These are phyloP conservation scores for Drosophila flavopinicola DNA, from an alignment of 2,888 invertebrate species.

Conservation along the genomic window DNA sequence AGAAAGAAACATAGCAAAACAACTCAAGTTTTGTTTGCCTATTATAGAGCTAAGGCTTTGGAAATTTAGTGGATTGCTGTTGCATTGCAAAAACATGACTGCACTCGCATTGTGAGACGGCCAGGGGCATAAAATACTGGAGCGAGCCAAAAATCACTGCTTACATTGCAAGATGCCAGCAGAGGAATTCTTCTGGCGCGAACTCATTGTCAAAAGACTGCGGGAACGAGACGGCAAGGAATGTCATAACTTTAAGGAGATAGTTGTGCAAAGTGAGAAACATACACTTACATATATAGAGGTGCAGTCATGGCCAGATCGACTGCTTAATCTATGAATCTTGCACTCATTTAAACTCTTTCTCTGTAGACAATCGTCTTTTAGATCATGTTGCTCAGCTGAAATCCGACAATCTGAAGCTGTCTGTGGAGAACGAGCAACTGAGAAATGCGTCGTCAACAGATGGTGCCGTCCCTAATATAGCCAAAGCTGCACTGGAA, in stretches of 20 bases:
- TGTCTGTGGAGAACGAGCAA: slow-evolving; percentile 94
- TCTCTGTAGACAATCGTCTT: slow-evolving; percentile 90
- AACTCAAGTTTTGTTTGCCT: slow-evolving; percentile 2
- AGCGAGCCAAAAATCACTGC: not conserved
- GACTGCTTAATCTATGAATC: not conserved
- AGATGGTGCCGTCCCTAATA: slow-evolving; percentile 85
- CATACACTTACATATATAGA: not conserved
- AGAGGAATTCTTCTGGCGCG: slow-evolving; percentile 87
- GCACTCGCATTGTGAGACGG: slow-evolving; percentile 31
- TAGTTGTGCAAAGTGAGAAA: slow-evolving; percentile 91
- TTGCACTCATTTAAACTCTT: slow-evolving; percentile 7
- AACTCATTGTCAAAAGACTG: slow-evolving; percentile 88
- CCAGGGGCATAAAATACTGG: slow-evolving; percentile 6
- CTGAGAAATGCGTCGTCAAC: slow-evolving; percentile 87
- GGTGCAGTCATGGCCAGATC: not conserved
- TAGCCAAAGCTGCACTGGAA: slow-evolving; percentile 90
- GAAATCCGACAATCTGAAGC: slow-evolving; percentile 92
- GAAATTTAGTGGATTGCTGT: not conserved
- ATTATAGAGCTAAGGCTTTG: not conserved
- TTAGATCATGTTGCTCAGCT: slow-evolving; percentile 93
- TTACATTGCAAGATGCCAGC: slow-evolving; percentile 73
- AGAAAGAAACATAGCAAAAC: slow-evolving; percentile 38
- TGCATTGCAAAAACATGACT: slow-evolving; percentile 29
- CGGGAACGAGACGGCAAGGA: slow-evolving; percentile 91
- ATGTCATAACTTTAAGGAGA: slow-evolving; percentile 90